Conservation (phyloP, 2,888 invertebrate species). For the Gisinianus flammeolus region DNA sequence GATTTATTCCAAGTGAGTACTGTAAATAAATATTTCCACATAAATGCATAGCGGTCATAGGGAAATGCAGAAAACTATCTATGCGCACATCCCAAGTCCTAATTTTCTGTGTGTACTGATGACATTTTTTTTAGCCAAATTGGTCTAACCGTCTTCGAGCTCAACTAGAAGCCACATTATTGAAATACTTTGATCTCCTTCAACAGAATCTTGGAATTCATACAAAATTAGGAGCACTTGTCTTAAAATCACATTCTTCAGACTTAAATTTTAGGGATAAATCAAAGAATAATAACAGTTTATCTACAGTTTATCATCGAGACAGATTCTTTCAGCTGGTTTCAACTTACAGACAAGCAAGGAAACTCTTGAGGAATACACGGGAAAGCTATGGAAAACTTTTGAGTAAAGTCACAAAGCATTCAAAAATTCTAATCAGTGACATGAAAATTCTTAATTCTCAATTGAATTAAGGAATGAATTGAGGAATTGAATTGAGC, state of each 20-base stretch:
- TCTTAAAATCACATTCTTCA: slow-evolving; percentile 36
- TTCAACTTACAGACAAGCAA: slow-evolving; percentile 46
- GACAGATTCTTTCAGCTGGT: slow-evolving; percentile 53
- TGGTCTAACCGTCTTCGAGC: slow-evolving; percentile 52
- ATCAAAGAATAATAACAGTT: background rate
- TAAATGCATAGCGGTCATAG: background rate
- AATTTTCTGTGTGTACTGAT: too few relatives aligned
- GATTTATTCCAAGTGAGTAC: slow-evolving; percentile 61
- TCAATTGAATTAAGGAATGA: too few relatives aligned
- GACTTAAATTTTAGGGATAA: slow-evolving; percentile 1
- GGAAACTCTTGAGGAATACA: slow-evolving; percentile 47
- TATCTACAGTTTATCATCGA: slow-evolving; percentile 39
- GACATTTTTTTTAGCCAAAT: slow-evolving; percentile 38
- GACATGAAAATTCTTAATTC: too few relatives aligned
- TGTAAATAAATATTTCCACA: background rate
- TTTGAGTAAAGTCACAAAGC: slow-evolving; percentile 47
- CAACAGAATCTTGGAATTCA: slow-evolving; percentile 55
- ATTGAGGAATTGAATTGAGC: background rate
- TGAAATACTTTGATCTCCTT: slow-evolving; percentile 53
- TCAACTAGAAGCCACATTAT: slow-evolving; percentile 55
- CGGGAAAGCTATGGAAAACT: slow-evolving; percentile 56
- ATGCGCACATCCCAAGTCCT: too few relatives aligned
- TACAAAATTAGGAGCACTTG: slow-evolving; percentile 48
- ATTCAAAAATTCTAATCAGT: too few relatives aligned
- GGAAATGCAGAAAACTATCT: too few relatives aligned